Base-by-base conservation (phyloP, 2,113 vertebrate genomes). In the Upupa epops region DNA sequence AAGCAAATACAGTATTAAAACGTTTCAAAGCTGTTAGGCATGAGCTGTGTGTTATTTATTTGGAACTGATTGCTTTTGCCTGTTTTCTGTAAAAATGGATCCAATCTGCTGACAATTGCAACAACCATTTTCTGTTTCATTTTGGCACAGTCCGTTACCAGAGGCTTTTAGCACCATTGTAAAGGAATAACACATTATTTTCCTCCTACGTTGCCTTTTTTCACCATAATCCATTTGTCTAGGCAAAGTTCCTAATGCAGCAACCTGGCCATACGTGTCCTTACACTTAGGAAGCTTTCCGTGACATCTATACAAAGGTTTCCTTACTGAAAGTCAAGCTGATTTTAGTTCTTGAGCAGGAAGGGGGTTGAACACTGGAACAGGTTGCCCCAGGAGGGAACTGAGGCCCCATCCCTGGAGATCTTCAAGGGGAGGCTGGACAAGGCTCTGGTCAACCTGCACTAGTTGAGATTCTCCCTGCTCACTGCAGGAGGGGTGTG, bases 21-120 rank as follows among this genome's bases (percentile, higher is more conserved):
- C 31, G 22, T 86, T 90, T 86, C 31, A 88, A 88, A 90, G 32
- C 51, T 12, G 13, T 84, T 93, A 58, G 29, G 60, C 86, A 42
- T 69, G 77, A 92, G n/a, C 45, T 61, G 28, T 51, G 31, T 0
- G 3, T 83, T 90, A 46, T 84, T 94, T 92, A 51, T 88, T 76
- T 73, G 75, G 61, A 92, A 94, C 82, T 73, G 12, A 88, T 36
- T 92, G 15, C 24, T 82, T 92, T 90, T 93, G 24, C 59, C 29
- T 59, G 9, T 79, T 94, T 96, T 42, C 74, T 85, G 37, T 90
- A 71, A 90, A 88, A 93, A 76, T 48, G 51, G 48, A 81, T 93
- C 64, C 71, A 94, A 70, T 60, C 58, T 85, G 34, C n/a, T 90
- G 91, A 85, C 52, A 74, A 51, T 92, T 89, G 18, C 2, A 90